Percentiles rank a stretch among this genome's conserved stretches.
Evolutionary conservation across 2,113 vertebrate species (phyloP).

Genomic region (Irena cyanogastra): DNA sequence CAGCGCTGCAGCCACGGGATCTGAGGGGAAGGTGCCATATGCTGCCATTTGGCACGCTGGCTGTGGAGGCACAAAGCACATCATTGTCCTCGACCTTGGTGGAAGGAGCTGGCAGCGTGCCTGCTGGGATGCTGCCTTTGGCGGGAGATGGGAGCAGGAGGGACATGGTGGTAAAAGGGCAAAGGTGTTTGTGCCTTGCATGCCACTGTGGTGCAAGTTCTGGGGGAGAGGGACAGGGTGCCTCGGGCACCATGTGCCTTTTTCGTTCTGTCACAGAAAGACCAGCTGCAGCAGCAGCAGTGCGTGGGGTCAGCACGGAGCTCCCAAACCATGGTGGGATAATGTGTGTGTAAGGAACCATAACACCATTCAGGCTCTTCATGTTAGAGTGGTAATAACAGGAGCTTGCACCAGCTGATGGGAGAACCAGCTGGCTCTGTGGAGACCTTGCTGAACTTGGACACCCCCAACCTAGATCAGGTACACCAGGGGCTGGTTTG

Average conservation of each 20-base stretch:
- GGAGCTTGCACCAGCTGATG: neutral
- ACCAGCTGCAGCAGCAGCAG: rapidly evolving
- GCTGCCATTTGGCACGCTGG: slow-evolving; percentile 49
- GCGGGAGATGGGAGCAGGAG: neutral
- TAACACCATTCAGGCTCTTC: neutral
- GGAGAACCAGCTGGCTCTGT: neutral
- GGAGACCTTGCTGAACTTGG: neutral
- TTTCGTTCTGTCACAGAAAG: rapidly evolving
- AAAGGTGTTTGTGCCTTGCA: neutral
- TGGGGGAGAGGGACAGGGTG: neutral
- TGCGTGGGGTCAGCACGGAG: rapidly evolving
- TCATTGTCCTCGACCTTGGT: slow-evolving; percentile 63
- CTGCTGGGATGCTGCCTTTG: slow-evolving; percentile 4
- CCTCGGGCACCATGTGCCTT: rapidly evolving
- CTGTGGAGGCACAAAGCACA: slow-evolving; percentile 53
- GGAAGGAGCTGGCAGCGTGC: slow-evolving; percentile 14
- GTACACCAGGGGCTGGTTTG: neutral
- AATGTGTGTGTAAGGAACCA: neutral
- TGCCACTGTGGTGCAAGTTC: neutral
- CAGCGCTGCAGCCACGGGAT: neutral
- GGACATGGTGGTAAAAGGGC: neutral
- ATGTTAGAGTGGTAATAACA: neutral
- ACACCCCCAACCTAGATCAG: neutral
- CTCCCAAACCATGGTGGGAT: neutral
- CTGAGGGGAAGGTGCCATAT: slow-evolving; percentile 54